Evolutionary conservation across 1,140 invertebrate species (phyloP), one percentile per base, ranked within the genome.

Genomic region (Aphis gossypii): DNA sequence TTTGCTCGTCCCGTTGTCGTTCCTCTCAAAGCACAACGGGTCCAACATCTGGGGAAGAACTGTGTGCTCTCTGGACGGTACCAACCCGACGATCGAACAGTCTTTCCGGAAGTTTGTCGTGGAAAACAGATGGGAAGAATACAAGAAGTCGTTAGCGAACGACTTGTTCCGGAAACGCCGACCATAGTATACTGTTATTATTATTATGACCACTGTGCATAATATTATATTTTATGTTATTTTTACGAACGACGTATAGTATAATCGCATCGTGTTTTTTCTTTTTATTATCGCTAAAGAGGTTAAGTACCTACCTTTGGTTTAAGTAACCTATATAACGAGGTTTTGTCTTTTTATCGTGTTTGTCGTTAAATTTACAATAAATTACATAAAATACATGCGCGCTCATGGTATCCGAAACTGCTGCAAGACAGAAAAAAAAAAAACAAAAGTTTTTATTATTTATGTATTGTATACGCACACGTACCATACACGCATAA

Each of bases 61-160:
- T 25, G 92, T 56, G 18, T 93, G 92, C 48, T 86, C 82, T 0
- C 30, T 93, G 48, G 38, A 93, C 48, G 76, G 23, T 9, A 30
- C 44, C 48, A 44, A 48, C 46, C 92, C 82, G 25, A 84, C 82
- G 5, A 51, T 9, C 35, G 68, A 84, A 86, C 76, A 93, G 20
- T 93, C 76, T 25, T 93, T 93, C 30, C 48, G 48, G 23, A 93
- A 93, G 82, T 93, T 93, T 44, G 35, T 93, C n/a, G 48, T 41
- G 46, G 21, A 82, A 18, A 41, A 93, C 14, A 25, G 46, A 41
- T 93, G 92, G 92, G 82, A 44, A 86, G 82, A 86, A 23, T 93
- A 93, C 35, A 54, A 86, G 35, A 84, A 56, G 25, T 56, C 82
- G 30, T 20, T 84, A 35, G 48, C 41, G 0, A 38, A 56, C 25